Evolutionary conservation across 1,140 invertebrate species (phyloP), one percentile per base, ranked within the genome.

Genomic region (Sycophila sp.): DNA sequence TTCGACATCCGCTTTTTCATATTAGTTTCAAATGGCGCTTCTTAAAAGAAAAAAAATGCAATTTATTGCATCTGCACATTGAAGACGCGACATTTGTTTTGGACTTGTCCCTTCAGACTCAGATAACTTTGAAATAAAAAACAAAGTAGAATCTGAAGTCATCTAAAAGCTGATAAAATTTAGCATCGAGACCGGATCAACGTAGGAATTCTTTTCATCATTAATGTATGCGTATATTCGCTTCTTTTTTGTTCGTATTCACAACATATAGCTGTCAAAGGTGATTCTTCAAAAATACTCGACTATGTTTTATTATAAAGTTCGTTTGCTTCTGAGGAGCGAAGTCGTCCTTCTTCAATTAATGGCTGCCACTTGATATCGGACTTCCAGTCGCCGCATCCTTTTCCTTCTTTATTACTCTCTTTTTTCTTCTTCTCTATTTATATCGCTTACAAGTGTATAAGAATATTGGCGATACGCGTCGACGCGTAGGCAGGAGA

Each of bases 301-400:
- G 19, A 45, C 26, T 56, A 45, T n/a, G 15, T 11, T 24, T 7
- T 65, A 40, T 26, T 10, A 47, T 47, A 47, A 40, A 38, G n/a
- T 36, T 47, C 30, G 1, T 47, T 62, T 30, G 10, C 58, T 60
- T 36, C 34, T 19, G 51, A 13, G 0, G 15, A 64, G 15, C 42
- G 17, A 49, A 40, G 36, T 13, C 32, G 56, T 69, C 72, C 72
- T 55, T 13, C 19, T 65, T 58, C 67, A 69, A 73, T 66, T 24
- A 58, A 32, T 73, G 71, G 67, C 67, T 69, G 67, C 34, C 6
- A 26, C 8, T 55, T 69, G 56, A 67, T 74, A 6, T 53, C 36
- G 28, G 64, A 67, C 34, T 45, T 66, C 38, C 13, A 49, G 3
- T 51, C 24, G 11, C 53, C 15, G 42, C 53, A 51, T 65, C 4